Evolutionary conservation across 2,797 vertebrate genomes (phyloP), one percentile per base, ranked within the genome.

Genomic region (Odontamblyopus lacepedii): DNA sequence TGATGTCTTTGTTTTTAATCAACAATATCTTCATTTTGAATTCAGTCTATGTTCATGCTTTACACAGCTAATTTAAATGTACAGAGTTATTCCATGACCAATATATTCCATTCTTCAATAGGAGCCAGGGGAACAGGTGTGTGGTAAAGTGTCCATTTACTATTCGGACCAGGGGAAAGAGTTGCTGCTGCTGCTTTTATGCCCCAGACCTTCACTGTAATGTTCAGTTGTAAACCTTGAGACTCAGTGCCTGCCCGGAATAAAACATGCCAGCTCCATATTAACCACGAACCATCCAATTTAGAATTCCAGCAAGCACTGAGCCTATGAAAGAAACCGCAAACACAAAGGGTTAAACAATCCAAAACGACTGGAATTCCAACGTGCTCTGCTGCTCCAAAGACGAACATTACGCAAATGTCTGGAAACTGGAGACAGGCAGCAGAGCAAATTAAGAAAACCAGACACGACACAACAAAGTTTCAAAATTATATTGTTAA

Each of bases 161-260:
- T 44, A 41, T 15, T 27, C 63, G 1, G 6, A 26, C 63, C 13
- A 9, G 55, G 29, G 61, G 35, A 18, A 68, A 38, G 8, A 38
- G 35, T 61, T 77, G 75, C 63, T 44, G 72, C 63, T 64, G 87
- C 91, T 93, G 91, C 89, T 89, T 93, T 91, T 89, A 89, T 77
- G 77, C 78, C 76, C 78, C 75, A 65, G 72, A 80, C 88, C 88
- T 83, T 85, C 65, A 35, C 71, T 80, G 75, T 78, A 73, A 92
- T 85, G 87, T 76, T 88, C 77, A 71, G 78, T 82, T 77, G 71
- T 83, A 87, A 89, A 90, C 79, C 82, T 86, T 85, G 81, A 87
- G 87, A 90, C 91, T 93, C 91, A 89, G 84, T 89, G 87, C 89
- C 85, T 92, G 92, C 90, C 84, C 79, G 90, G 82, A 75, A 76